Conservation (phyloP, 2,113 vertebrate species). For the Zapus hudsonius region DNA sequence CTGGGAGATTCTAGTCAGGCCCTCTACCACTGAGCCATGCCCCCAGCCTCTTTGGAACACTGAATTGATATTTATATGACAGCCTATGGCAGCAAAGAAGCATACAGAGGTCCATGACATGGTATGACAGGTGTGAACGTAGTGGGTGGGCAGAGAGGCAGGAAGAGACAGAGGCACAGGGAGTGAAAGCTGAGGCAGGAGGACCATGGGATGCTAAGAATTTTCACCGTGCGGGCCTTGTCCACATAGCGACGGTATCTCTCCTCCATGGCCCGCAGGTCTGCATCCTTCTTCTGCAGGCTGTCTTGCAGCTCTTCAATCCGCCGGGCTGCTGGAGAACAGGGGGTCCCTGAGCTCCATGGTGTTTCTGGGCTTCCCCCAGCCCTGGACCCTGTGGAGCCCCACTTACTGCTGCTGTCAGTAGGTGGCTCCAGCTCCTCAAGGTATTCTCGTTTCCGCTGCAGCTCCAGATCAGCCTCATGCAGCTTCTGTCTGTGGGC, state of each 20-base stretch:
- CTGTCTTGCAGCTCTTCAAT: constrained; percentile 92
- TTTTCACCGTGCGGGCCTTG: constrained; percentile 89
- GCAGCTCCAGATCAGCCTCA: constrained; percentile 93
- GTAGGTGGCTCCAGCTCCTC: constrained; percentile 91
- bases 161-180: neutral
- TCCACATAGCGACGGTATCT: constrained; percentile 92
- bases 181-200: neutral
- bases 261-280: constrained; percentile 94
- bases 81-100: neutral
- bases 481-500: constrained; percentile 90
- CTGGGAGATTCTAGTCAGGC: neutral
- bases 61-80: neutral
- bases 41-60: neutral
- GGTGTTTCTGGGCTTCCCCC: neutral
- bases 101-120: neutral
- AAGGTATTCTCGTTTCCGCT: constrained; percentile 92
- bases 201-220: rapidly evolving
- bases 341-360: neutral
- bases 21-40: neutral
- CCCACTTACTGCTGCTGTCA: constrained; percentile 87
- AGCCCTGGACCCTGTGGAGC: no score
- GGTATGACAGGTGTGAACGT: rapidly evolving
- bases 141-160: neutral
- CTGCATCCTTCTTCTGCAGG: constrained; percentile 92
- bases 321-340: constrained; percentile 85